Conservation (phyloP, 1,140 invertebrate species). For the Drosophila carrolli region DNA sequence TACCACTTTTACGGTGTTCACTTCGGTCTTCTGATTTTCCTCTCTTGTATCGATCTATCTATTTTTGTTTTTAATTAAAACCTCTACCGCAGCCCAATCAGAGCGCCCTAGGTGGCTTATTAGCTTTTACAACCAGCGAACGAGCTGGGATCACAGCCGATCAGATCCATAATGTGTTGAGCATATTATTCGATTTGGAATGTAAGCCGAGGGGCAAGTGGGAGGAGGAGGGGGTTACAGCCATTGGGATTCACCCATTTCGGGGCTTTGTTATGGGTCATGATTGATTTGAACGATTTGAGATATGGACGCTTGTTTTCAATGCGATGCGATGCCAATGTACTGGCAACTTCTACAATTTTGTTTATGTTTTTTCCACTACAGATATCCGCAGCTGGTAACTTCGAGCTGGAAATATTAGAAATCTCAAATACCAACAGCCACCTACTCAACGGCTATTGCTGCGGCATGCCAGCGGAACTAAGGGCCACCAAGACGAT, state of each 20-base stretch:
- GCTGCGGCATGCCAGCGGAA: conserved; percentile 89
- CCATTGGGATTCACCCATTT: conserved; percentile 17
- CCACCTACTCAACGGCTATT: conserved; percentile 91
- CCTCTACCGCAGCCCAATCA: conserved; percentile 76
- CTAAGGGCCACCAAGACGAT: conserved; percentile 86
- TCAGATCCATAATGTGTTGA: conserved; percentile 65
- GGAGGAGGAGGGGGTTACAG: not conserved
- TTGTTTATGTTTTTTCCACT: conserved; percentile 28
- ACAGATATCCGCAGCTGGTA: conserved; percentile 87
- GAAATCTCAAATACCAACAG: conserved; percentile 94
- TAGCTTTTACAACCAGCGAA: conserved; percentile 76
- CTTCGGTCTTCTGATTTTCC: conserved; percentile 51
- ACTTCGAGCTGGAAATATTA: conserved; percentile 96
- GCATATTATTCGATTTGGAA: conserved; percentile 67
- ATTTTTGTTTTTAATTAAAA: conserved; percentile 79
- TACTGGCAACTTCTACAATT: conserved; percentile 57
- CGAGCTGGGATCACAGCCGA: conserved; percentile 30
- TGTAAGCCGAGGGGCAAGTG: not conserved
- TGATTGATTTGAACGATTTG: conserved; percentile 78
- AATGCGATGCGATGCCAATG: conserved; percentile 29
- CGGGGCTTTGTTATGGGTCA: conserved; percentile 61
- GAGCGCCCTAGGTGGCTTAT: conserved; percentile 83
- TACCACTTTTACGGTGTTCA: conserved; percentile 20
- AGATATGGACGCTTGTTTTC: conserved; percentile 53
- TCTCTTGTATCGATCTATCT: conserved; percentile 35